A percentile compares a stretch with the other conserved stretches of the same genome.
phyloP scores from a whole-genome alignment of 2,888 invertebrate genomes.

The Steinernema hermaphroditum region DNA sequence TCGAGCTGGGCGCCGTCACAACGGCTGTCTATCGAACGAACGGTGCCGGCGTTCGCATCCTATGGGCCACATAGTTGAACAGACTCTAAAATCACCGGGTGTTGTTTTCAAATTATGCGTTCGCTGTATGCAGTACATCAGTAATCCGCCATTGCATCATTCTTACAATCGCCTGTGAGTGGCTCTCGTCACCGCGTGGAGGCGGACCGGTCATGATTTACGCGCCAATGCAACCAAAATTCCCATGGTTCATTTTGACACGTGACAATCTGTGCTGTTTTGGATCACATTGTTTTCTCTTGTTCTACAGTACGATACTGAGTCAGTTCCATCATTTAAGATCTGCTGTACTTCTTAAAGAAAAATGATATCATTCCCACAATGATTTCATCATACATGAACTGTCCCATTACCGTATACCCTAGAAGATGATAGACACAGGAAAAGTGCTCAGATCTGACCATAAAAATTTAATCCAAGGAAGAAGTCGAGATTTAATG shows the following conservation, averaged over 20 bases:
- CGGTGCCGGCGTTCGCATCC: not conserved
- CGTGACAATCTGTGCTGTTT: slow-evolving; percentile 22
- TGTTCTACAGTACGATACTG: not conserved
- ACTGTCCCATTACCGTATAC: no score
- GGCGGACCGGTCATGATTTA: slow-evolving; percentile 13
- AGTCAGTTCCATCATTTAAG: not conserved
- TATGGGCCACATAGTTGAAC: not conserved
- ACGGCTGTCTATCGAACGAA: not conserved
- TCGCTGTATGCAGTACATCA: not conserved
- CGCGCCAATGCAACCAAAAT: slow-evolving; percentile 13
- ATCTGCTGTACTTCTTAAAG: no score
- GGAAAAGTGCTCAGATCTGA: no score
- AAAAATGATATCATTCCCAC: no score
- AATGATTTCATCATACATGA: no score
- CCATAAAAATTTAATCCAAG: no score
- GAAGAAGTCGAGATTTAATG: no score
- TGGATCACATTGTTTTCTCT: not conserved
- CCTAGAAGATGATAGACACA: no score
- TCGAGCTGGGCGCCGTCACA: not conserved
- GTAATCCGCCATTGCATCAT: slow-evolving; percentile 28
- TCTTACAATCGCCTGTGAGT: not conserved
- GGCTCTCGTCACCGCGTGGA: not conserved
- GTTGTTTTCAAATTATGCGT: not conserved
- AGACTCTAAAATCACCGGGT: not conserved
- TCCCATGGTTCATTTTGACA: slow-evolving; percentile 15